A percentile compares a stretch with the other conserved stretches of the same genome.
Conservation (phyloP, 2,888 invertebrate species). For the Sussaba pulchella region DNA sequence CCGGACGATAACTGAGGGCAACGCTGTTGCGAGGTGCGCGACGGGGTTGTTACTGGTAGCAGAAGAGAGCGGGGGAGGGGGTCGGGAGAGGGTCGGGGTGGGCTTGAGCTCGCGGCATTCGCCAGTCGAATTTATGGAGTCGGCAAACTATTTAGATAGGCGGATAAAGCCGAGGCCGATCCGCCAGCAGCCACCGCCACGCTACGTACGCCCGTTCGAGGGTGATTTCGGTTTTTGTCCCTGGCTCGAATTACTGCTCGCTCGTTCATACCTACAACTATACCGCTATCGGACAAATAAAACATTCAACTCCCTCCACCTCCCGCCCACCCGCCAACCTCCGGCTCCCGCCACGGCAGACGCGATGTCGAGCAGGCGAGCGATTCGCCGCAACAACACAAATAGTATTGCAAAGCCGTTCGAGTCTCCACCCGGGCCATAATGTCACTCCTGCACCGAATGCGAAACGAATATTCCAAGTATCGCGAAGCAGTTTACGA, state of each 20-base stretch:
- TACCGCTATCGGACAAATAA: conserved; percentile 52
- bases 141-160: conserved; percentile 81
- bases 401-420: conserved; percentile 11
- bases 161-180: conserved; percentile 68
- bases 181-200: conserved; percentile 22
- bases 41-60: conserved; percentile 19
- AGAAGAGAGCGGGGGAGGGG: conserved; percentile 16
- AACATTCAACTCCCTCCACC: conserved; percentile 31
- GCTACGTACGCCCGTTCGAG: conserved; percentile 18
- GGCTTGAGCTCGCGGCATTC: conserved; percentile 69
- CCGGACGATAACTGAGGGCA: conserved; percentile 8
- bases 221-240: conserved; percentile 59
- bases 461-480: conserved; percentile 58
- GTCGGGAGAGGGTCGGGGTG: conserved; percentile 14
- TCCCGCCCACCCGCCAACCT: not conserved
- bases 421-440: not conserved
- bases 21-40: not conserved
- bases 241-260: conserved; percentile 41
- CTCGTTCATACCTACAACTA: conserved; percentile 37
- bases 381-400: conserved; percentile 14
- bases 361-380: not conserved
- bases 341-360: not conserved
- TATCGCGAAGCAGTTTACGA: conserved; percentile 48
- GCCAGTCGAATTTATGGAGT: conserved; percentile 79
- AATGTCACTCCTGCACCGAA: conserved; percentile 46